phyloP scores from a whole-genome alignment of 2,797 vertebrate species.

The Naso thynnoides region DNA sequence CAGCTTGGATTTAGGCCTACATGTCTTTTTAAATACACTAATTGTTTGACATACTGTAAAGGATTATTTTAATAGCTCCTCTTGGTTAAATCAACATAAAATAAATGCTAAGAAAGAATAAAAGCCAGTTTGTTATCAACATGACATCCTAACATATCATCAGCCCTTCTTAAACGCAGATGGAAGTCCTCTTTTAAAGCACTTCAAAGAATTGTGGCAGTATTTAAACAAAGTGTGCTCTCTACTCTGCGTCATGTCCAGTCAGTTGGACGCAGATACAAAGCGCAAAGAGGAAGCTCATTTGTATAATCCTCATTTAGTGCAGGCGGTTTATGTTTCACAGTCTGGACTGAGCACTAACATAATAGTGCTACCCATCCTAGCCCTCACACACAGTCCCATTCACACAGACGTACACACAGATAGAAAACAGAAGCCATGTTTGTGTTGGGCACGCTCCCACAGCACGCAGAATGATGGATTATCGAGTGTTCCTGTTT shows the following conservation, averaged over 20 bases:
- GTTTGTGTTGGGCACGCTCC: conserved; percentile 81
- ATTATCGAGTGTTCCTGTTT: conserved; percentile 84
- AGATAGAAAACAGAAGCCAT: conserved; percentile 88
- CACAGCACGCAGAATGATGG: conserved; percentile 81
- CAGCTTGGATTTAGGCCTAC: background rate
- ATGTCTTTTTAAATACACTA: conserved; percentile 10
- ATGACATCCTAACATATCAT: background rate
- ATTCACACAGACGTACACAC: conserved; percentile 45
- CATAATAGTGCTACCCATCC: conserved; percentile 69
- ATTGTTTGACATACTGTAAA: conserved; percentile 17
- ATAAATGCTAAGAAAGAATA: background rate
- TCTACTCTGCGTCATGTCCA: conserved; percentile 32
- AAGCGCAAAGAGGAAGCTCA: conserved; percentile 66
- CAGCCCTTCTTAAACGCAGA: background rate
- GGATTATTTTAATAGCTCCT: conserved; percentile 20
- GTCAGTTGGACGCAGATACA: conserved; percentile 45
- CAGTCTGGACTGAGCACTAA: conserved; percentile 67
- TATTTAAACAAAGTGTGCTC: conserved; percentile 20
- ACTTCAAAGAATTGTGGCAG: conserved; percentile 29
- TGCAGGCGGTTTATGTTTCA: conserved; percentile 73
- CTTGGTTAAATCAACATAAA: conserved; percentile 7
- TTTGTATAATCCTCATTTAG: conserved; percentile 80
- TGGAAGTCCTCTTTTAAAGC: conserved; percentile 23
- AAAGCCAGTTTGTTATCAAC: background rate
- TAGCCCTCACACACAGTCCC: conserved; percentile 62